Evolutionary conservation across 2,888 invertebrate species (phyloP), one percentile per base, ranked within the genome.

Genomic region (Cancer borealis): DNA sequence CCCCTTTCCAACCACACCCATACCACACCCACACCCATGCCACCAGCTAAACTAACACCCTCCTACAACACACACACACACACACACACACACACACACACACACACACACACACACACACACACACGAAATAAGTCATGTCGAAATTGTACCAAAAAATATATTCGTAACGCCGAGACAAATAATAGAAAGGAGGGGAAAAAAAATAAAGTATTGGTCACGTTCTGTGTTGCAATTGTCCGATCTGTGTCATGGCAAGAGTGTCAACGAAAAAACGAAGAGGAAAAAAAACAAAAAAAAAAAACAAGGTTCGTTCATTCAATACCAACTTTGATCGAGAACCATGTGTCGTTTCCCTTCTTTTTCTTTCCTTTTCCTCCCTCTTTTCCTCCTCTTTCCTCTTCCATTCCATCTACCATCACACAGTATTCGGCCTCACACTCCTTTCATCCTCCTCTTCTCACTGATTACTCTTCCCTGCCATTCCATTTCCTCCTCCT

Each of bases 391-490:
- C 39, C 14, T 39, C 17, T 39, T 39, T 84, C 84, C 84, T 14
- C 39, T 30, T 84, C 84, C 39, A 84, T 39, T 84, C 84, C 84
- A 39, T 84, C 84, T 21, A 14, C 5, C n/a, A 21, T 21, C 66
- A 66, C 84, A 39, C 84, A 84, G 30, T 39, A 17, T 84, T 84
- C 17, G 12, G 39, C 84, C 14, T 84, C 39, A 84, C 30, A 84
- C 84, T 84, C 84, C 84, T 84, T 84, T 84, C 84, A 84, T 84
- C 84, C 39, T 30, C 79, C 79, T 84, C 84, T 84, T 84, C 39
- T 84, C 84, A 84, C 21, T 84, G 84, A 84, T 84, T 84, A 84
- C 39, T 84, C 39, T 84, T 39, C 84, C 84, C 39, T 84, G 84
- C 84, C 84, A 39, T 39, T 84, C 84, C 84, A 84, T 84, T 84